These are phyloP conservation scores for Mastomys natalensis DNA, from an alignment of 2,113 vertebrate genomes.

Conservation along the genomic window DNA sequence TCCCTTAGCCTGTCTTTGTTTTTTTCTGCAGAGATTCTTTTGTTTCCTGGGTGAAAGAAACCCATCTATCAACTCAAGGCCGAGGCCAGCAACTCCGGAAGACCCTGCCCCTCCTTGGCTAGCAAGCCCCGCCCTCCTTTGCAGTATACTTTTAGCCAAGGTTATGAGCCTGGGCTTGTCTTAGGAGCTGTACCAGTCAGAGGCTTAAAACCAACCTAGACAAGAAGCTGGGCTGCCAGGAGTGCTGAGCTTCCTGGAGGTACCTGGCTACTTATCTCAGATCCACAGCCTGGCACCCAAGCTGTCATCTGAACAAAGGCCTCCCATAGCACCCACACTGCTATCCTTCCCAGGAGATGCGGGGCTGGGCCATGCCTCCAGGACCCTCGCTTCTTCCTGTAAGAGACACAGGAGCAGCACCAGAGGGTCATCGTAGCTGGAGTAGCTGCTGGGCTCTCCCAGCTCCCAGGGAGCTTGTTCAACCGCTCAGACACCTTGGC, in stretches of 20 bases:
- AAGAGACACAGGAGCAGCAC: neutral
- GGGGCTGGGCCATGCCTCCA: neutral
- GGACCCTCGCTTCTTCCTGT: neutral
- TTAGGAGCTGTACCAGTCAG: neutral
- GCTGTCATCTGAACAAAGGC: neutral
- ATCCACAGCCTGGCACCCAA: neutral
- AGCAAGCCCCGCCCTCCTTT: neutral
- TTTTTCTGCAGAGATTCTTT: neutral
- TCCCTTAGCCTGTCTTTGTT: neutral
- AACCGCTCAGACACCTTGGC: neutral
- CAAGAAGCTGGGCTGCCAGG: neutral
- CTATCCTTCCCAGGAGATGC: neutral
- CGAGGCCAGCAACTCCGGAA: neutral
- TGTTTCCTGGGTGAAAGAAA: too few species aligned
- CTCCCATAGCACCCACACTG: rapidly evolving
- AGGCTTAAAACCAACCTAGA: neutral
- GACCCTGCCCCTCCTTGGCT: neutral
- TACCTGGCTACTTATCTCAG: neutral
- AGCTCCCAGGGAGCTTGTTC: neutral
- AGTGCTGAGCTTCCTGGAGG: neutral
- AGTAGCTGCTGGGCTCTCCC: neutral
- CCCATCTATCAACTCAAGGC: neutral
- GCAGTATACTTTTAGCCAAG: rapidly evolving
- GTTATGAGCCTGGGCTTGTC: neutral
- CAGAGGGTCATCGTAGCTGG: too few species aligned